phyloP scores from a whole-genome alignment of 2,797 vertebrate species.

The Bufotes viridis region DNA sequence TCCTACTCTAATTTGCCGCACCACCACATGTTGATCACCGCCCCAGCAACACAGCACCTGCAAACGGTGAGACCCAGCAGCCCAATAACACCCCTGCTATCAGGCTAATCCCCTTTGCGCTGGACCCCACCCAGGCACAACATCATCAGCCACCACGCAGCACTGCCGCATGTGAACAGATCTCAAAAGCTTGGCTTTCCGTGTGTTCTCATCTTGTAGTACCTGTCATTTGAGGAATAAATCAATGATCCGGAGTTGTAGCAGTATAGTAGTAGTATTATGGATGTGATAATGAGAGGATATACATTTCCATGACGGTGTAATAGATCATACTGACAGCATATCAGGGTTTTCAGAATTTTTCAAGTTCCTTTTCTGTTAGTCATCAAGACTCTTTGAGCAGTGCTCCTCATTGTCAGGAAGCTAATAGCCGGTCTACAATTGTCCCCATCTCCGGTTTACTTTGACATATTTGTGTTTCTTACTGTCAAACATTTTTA shows the following conservation, averaged over 20 bases:
- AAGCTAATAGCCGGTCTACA: not conserved
- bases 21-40: too few species aligned
- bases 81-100: too few species aligned
- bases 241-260: not conserved
- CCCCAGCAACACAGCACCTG: too few species aligned
- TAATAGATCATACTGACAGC: not conserved
- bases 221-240: not conserved
- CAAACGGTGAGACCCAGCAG: too few species aligned
- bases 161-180: too few species aligned
- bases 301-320: not conserved
- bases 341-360: not conserved
- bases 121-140: too few species aligned
- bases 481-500: constrained; percentile 38
- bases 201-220: not conserved
- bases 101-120: too few species aligned
- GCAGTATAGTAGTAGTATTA: not conserved
- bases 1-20: too few species aligned
- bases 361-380: not conserved
- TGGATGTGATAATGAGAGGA: not conserved
- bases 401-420: not conserved
- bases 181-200: too few species aligned
- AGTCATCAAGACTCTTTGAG: not conserved
- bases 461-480: constrained; percentile 4
- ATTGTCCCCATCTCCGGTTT: constrained; percentile 39
- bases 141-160: too few species aligned